These are phyloP conservation scores for Pipistrellus pygmaeus DNA, from an alignment of 2,797 vertebrate genomes.

Conservation along the genomic window DNA sequence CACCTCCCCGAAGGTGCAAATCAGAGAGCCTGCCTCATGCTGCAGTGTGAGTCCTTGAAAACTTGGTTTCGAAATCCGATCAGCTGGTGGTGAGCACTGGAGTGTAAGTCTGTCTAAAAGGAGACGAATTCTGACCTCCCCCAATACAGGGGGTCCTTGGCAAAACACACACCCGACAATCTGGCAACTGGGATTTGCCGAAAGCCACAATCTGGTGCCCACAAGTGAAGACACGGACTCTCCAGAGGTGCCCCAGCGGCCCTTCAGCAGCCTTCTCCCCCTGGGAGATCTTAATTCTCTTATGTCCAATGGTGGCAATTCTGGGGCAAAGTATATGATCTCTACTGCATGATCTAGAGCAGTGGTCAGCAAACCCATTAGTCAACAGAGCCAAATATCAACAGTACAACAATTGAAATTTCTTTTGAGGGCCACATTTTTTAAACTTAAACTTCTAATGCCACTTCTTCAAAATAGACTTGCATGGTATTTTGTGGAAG, in stretches of 20 bases:
- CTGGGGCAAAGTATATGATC: background rate
- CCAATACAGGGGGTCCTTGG: background rate
- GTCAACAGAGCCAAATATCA: too few species aligned
- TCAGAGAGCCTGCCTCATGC: slow-evolving; percentile 67
- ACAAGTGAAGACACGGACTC: slow-evolving; percentile 1
- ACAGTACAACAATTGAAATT: too few species aligned
- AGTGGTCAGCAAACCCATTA: too few species aligned
- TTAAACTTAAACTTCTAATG: too few species aligned
- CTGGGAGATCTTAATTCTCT: slow-evolving; percentile 50
- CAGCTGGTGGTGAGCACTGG: background rate
- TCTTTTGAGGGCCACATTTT: too few species aligned
- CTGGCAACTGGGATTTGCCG: slow-evolving; percentile 46
- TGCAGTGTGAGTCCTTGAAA: slow-evolving; percentile 64
- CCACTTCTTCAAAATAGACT: too few species aligned
- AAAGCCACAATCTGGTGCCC: slow-evolving; percentile 29
- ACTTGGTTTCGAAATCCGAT: slow-evolving; percentile 50
- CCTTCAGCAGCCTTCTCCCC: background rate
- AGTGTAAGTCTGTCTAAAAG: slow-evolving; percentile 15
- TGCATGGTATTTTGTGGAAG: too few species aligned
- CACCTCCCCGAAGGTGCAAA: slow-evolving; percentile 77
- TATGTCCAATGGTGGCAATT: background rate
- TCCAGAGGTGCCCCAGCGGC: background rate
- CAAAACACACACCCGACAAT: background rate
- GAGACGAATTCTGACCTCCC: slow-evolving; percentile 22
- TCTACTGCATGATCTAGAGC: background rate